Conservation (phyloP, 2,888 invertebrate species). For the Drymonia ruficornis region DNA sequence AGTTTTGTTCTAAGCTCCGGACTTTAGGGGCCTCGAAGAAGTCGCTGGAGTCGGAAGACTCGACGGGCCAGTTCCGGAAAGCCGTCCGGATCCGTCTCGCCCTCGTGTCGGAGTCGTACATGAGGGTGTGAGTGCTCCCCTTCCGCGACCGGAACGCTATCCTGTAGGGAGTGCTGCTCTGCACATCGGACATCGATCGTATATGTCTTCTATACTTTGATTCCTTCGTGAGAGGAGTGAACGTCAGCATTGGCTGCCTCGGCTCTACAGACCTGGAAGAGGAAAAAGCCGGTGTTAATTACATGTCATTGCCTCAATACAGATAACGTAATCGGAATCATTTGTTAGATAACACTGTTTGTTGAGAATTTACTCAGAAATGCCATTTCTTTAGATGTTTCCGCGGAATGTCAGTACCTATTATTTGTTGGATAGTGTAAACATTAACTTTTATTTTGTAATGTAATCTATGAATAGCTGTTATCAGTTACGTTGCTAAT, state of each 20-base stretch:
- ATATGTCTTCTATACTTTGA: conserved; percentile 74
- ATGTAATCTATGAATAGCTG: conserved; percentile 28
- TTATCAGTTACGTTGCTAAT: conserved; percentile 9
- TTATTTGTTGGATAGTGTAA: conserved; percentile 18
- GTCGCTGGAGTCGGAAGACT: conserved; percentile 77
- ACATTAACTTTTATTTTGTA: conserved; percentile 10
- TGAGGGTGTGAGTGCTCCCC: conserved; percentile 64
- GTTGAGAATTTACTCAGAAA: conserved; percentile 18
- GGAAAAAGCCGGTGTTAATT: conserved; percentile 21
- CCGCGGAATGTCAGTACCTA: conserved; percentile 15
- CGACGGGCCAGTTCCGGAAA: conserved; percentile 55
- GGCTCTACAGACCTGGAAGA: conserved; percentile 71
- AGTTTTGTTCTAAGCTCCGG: conserved; percentile 66
- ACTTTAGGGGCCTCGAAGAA: conserved; percentile 61
- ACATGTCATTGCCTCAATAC: conserved; percentile 1
- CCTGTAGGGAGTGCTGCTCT: conserved; percentile 75
- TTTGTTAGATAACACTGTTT: conserved; percentile 29
- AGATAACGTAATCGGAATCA: conserved; percentile 7
- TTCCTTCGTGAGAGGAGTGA: conserved; percentile 70
- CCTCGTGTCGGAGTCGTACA: conserved; percentile 76
- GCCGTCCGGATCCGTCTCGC: conserved; percentile 61
- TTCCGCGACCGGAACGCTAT: conserved; percentile 65
- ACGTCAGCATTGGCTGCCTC: conserved; percentile 51
- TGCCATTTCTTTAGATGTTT: conserved; percentile 17
- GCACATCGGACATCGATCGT: conserved; percentile 79